These are phyloP conservation scores for Peromyscus californicus DNA, from an alignment of 2,113 vertebrate genomes.

Conservation along the genomic window DNA sequence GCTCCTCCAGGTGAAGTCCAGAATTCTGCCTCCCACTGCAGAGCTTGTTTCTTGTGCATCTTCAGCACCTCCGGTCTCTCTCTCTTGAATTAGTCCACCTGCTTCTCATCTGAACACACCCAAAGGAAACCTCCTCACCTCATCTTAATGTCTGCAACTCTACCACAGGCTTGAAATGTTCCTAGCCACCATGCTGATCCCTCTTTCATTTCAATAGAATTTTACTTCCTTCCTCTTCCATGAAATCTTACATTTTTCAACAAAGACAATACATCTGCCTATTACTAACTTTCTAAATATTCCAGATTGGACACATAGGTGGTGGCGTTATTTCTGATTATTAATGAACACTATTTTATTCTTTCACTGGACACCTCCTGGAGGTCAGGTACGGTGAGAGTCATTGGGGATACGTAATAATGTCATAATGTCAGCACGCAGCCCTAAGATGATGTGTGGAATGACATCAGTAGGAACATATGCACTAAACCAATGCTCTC, in stretches of 20 bases:
- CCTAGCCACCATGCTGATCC: not conserved
- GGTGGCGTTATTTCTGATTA: constrained; percentile 8
- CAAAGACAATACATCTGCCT: not conserved
- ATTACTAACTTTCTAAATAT: constrained; percentile 41
- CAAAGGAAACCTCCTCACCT: not conserved
- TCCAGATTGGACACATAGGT: constrained; percentile 28
- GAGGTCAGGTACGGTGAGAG: constrained; percentile 3
- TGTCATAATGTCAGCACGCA: constrained; percentile 51
- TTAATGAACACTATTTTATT: constrained; percentile 34
- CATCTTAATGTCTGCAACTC: not conserved
- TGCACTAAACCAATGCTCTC: not conserved
- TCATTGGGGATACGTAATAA: not conserved
- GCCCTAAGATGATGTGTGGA: constrained; percentile 8
- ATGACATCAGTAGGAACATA: constrained; percentile 37
- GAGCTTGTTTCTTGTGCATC: not conserved
- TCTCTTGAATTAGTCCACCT: rapidly evolving
- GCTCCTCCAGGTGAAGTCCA: not conserved
- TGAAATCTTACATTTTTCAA: not conserved
- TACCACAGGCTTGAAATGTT: not conserved
- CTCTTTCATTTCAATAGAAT: constrained; percentile 37
- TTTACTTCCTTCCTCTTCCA: constrained; percentile 11
- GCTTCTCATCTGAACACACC: no score
- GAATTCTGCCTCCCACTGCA: not conserved
- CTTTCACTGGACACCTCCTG: not conserved
- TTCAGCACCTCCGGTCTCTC: rapidly evolving